Evolutionary conservation across 2,113 vertebrate genomes (phyloP), one percentile per base, ranked within the genome.

Genomic region (Muntiacus reevesi): DNA sequence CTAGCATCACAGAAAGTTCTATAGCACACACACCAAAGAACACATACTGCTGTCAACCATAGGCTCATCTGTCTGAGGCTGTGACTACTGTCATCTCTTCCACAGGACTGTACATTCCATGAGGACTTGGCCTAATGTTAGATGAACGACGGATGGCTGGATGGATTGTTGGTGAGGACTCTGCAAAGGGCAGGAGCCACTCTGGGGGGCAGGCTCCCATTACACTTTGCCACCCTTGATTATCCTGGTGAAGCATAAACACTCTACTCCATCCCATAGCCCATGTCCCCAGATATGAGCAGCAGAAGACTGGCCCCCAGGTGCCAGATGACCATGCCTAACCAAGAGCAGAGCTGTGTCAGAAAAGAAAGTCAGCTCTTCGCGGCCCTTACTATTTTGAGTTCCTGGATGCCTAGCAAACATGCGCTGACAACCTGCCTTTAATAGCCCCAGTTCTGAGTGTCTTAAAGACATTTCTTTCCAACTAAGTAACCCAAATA

Each of bases 401-500:
- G 92, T 81, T 96, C 93, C 60, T 91, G 85, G 91, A 90, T 57
- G 83, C 94, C 87, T 28, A 55, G 89, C 87, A 89, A 95, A 92
- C 47, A 60, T 55, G 95, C 55, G 14, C 94, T 52, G 62, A 98
- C 89, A 62, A 71, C 47, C 43, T 36, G 85, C 78, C 67, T 95
- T 57, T 50, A 95, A 87, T 25, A 97, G 95, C 81, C 87, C 55
- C n/a, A 30, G 45, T 87, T 95, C 89, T 30, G 78, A 76, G 74
- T 28, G n/a, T 97, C 95, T 98, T 97, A 23, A 86, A 97, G 96
- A 91, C 89, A 86, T 85, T 76, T 90, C 96, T 97, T 91, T 96
- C 95, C 87, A 96, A 95, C 96, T 30, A 97, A 97, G 97, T 97
- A 98, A 98, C 98, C 98, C 95, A 98, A 97, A 98, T 97, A 97